Percentiles rank a stretch among this genome's conserved stretches.
phyloP scores from a whole-genome alignment of 2,797 vertebrate species.

The Gymnothorax javanicus region DNA sequence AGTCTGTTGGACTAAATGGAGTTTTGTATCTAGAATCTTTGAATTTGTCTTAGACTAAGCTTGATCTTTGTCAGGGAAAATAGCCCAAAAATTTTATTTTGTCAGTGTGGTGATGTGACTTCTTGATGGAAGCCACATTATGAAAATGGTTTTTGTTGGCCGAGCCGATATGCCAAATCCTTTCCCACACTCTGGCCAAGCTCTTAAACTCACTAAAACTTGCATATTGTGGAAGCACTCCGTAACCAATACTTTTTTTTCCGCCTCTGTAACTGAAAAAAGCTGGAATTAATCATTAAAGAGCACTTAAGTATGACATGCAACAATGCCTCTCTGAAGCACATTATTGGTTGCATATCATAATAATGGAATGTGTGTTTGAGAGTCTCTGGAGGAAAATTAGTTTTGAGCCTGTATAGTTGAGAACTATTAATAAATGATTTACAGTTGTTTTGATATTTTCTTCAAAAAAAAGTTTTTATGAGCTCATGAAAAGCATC shows the following conservation, averaged over 20 bases:
- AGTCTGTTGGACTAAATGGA: no score
- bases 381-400: background rate
- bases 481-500: background rate
- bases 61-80: no score
- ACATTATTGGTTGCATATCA: background rate
- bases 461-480: background rate
- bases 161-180: background rate
- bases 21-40: no score
- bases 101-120: no score
- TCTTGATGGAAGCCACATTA: no score
- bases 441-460: background rate
- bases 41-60: no score
- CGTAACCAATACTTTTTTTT: background rate
- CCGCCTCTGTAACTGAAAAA: background rate
- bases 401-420: background rate
- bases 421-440: slow-evolving; percentile 2
- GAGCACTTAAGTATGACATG: background rate
- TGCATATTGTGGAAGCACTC: background rate
- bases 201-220: background rate
- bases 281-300: slow-evolving; percentile 7
- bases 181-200: background rate
- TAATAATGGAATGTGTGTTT: slow-evolving; percentile 4
- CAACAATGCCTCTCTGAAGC: background rate
- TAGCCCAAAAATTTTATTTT: no score
- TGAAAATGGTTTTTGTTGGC: no score